Conservation (phyloP, 30 jellyfish, hydroid and myxozoan species). For the Turritopsis dohrnii region DNA sequence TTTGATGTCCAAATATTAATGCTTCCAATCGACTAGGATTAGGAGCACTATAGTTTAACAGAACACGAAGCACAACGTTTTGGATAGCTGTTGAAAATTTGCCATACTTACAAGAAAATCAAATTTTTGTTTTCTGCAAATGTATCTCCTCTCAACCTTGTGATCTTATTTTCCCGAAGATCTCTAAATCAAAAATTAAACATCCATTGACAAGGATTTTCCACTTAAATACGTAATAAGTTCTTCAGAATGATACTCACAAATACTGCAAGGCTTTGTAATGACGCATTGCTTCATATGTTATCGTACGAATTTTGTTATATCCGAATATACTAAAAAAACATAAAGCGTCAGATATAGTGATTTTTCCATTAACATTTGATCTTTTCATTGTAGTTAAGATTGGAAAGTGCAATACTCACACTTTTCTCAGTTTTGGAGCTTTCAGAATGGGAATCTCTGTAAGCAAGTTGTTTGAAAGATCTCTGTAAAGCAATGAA, state of each 20-base stretch:
- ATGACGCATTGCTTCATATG: conserved; percentile 32
- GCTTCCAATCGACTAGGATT: no score
- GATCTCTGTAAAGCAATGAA: conserved; percentile 37
- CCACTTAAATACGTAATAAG: not conserved
- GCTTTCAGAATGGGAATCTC: conserved; percentile 23
- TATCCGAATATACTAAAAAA: conserved; percentile 55
- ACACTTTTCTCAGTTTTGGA: not conserved
- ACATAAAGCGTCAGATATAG: not conserved
- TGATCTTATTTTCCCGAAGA: conserved; percentile 56
- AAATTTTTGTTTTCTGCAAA: conserved; percentile 65
- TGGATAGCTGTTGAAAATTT: no score
- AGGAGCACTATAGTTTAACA: no score
- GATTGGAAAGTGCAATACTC: not conserved
- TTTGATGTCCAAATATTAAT: no score
- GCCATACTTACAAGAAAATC: conserved; percentile 45
- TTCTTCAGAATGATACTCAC: conserved; percentile 24
- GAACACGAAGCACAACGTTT: no score
- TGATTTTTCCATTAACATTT: not conserved
- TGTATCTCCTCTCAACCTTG: conserved; percentile 42
- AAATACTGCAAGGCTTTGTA: conserved; percentile 35
- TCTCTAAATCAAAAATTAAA: conserved; percentile 38
- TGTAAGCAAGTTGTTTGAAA: conserved; percentile 27
- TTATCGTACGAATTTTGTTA: conserved; percentile 40
- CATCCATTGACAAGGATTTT: not conserved
- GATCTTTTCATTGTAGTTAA: not conserved